These are phyloP conservation scores for Merops nubicus DNA, from an alignment of 2,113 vertebrate genomes.

Conservation along the genomic window DNA sequence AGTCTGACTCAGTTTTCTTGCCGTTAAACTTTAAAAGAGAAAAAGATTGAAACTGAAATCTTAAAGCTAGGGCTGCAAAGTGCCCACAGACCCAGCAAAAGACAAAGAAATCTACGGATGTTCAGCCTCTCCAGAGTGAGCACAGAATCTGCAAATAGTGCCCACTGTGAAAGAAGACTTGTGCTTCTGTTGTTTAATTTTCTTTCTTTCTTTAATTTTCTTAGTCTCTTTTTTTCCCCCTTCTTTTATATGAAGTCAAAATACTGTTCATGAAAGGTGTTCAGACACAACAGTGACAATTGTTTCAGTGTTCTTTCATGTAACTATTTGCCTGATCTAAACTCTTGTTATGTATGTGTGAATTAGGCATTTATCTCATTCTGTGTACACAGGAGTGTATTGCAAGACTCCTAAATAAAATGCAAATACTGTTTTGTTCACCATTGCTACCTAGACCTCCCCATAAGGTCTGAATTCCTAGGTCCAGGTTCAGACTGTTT, in stretches of 20 bases:
- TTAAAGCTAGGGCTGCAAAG: neutral
- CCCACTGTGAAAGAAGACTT: neutral
- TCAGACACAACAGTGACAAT: neutral
- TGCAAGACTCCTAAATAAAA: neutral
- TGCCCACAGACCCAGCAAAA: neutral
- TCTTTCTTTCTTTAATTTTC: neutral
- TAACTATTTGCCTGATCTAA: neutral
- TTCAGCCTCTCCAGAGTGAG: neutral
- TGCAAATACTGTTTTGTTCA: neutral
- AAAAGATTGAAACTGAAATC: neutral
- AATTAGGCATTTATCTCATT: neutral
- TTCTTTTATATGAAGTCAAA: neutral
- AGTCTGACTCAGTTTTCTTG: slow-evolving; percentile 43
- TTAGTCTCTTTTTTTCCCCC: neutral
- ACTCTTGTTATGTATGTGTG: neutral
- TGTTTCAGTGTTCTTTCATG: neutral
- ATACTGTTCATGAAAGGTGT: neutral
- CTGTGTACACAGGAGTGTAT: neutral
- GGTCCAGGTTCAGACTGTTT: neutral
- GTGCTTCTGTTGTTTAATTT: neutral
- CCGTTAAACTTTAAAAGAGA: neutral
- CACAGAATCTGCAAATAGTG: neutral
- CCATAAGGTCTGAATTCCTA: neutral
- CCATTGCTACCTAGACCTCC: neutral
- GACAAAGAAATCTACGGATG: neutral